Conservation (phyloP, 1,140 invertebrate genomes). For the Helicoverpa armigera region DNA sequence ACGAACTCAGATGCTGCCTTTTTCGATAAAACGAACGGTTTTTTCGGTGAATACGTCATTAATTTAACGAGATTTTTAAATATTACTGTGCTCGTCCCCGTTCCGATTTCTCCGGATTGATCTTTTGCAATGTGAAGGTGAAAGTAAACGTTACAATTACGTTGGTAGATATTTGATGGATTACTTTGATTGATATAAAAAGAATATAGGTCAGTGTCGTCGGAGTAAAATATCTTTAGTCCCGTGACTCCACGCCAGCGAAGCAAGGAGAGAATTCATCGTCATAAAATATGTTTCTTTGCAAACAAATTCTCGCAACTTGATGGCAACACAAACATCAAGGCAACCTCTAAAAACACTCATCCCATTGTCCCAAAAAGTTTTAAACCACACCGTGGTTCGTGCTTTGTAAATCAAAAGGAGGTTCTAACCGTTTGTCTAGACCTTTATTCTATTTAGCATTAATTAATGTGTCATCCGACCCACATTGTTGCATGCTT, state of each 20-base stretch:
- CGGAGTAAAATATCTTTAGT: no score
- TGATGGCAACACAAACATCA: not conserved
- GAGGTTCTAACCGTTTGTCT: not conserved
- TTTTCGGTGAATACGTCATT: constrained; percentile 21
- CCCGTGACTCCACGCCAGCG: no score
- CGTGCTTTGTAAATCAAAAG: constrained; percentile 49
- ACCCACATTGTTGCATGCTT: constrained; percentile 5
- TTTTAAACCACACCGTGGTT: constrained; percentile 16
- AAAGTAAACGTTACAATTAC: not conserved
- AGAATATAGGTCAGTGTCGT: no score
- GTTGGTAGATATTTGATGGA: no score
- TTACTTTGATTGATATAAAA: no score
- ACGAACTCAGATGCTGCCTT: not conserved
- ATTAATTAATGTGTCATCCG: constrained; percentile 55
- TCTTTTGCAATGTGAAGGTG: not conserved
- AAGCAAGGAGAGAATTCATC: no score
- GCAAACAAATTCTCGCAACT: no score
- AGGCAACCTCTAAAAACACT: not conserved
- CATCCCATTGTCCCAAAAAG: constrained; percentile 2
- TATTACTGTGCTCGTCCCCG: not conserved
- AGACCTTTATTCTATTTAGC: constrained; percentile 47
- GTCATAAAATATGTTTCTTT: no score
- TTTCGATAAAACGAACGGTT: not conserved
- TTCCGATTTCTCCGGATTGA: no score
- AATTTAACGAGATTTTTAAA: constrained; percentile 2